These are phyloP conservation scores for Tauraco erythrolophus DNA, from an alignment of 2,113 vertebrate species.

Conservation along the genomic window DNA sequence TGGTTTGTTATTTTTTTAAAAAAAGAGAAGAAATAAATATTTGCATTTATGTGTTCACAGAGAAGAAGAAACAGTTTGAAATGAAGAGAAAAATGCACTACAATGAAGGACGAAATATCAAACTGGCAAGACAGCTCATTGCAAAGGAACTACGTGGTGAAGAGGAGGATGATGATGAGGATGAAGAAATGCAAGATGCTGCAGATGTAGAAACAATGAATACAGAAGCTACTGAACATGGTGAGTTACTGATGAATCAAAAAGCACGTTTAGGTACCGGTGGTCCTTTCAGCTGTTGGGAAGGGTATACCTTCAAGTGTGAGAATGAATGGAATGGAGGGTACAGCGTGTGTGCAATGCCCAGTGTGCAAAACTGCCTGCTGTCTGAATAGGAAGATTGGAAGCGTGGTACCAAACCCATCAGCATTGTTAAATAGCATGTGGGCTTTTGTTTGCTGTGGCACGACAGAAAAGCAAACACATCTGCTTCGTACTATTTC, in stretches of 20 bases:
- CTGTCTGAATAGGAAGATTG: background rate
- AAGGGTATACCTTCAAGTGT: background rate
- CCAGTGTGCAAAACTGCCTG: background rate
- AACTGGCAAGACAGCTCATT: conserved; percentile 93
- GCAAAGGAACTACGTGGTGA: conserved; percentile 89
- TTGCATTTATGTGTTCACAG: conserved; percentile 60
- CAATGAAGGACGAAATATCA: conserved; percentile 96
- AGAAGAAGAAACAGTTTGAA: conserved; percentile 93
- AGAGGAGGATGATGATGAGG: conserved; percentile 80
- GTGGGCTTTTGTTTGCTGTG: background rate
- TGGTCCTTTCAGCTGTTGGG: background rate
- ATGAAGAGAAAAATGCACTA: conserved; percentile 99
- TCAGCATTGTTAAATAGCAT: background rate
- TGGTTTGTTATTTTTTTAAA: background rate
- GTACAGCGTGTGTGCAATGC: background rate
- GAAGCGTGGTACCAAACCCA: background rate
- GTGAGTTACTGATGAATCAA: conserved; percentile 58
- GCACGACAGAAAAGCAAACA: background rate
- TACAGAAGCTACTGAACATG: conserved; percentile 63
- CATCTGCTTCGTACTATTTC: background rate
- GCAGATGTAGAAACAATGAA: conserved; percentile 81
- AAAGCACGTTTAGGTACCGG: background rate
- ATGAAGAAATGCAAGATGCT: conserved; percentile 87
- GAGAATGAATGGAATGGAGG: background rate
- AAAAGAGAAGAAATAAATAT: background rate